Evolutionary conservation across 2,113 vertebrate genomes (phyloP).

Genomic region (Gymnogyps californianus): DNA sequence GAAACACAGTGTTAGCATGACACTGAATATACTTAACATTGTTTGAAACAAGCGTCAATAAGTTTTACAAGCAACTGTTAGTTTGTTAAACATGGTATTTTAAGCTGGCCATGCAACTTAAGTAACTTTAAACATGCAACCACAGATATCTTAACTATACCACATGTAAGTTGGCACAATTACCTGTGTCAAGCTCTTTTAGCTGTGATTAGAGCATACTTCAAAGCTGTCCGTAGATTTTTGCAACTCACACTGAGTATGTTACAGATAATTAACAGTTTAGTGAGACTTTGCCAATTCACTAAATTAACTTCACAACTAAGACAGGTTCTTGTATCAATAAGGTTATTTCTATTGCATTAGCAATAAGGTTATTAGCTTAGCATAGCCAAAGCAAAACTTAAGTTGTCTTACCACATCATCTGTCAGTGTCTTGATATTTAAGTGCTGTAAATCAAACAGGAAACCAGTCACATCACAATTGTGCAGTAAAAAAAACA

Average conservation of each 20-base stretch:
- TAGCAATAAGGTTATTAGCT: conserved; percentile 9
- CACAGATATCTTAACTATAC: neutral
- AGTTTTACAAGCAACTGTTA: neutral
- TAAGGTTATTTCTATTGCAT: neutral
- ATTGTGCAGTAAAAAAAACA: neutral
- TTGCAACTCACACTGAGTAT: neutral
- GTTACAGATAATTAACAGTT: neutral
- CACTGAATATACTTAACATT: neutral
- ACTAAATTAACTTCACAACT: neutral
- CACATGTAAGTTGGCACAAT: neutral
- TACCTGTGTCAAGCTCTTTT: neutral
- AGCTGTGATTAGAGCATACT: neutral
- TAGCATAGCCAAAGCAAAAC: conserved; percentile 11
- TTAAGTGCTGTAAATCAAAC: conserved; percentile 84
- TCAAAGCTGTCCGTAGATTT: neutral
- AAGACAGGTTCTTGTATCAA: neutral
- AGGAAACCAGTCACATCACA: conserved; percentile 60
- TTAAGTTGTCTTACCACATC: conserved; percentile 88
- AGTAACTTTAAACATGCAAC: neutral
- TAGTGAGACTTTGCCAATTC: neutral
- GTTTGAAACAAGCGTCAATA: neutral
- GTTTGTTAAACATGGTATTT: neutral
- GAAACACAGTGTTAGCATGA: neutral
- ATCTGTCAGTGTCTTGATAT: conserved; percentile 93
- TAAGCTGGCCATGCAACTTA: neutral